Percentiles rank a stretch among this genome's conserved stretches.
phyloP scores from a whole-genome alignment of 1,140 invertebrate genomes.

The Drosophila melanica region DNA sequence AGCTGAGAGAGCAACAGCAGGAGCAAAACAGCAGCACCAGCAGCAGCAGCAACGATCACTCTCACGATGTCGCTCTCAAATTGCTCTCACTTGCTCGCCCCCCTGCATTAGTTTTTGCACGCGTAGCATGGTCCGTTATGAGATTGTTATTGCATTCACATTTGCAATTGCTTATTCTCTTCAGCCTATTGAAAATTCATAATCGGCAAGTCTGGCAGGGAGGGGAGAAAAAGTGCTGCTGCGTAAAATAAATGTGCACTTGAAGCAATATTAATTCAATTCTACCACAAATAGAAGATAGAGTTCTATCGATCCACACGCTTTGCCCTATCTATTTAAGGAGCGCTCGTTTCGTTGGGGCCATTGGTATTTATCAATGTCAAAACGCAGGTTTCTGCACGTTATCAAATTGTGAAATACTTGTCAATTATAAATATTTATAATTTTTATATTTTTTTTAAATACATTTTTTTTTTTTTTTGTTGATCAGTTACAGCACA shows the following conservation, averaged over 20 bases:
- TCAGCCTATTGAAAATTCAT: conserved; percentile 14
- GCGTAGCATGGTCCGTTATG: conserved; percentile 1
- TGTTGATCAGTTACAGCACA: conserved; percentile 13
- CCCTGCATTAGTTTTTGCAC: conserved; percentile 2
- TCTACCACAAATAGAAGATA: conserved; percentile 26
- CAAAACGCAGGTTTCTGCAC: background rate
- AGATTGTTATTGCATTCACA: conserved; percentile 10
- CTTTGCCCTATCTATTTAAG: background rate
- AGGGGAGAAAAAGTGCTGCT: conserved; percentile 24
- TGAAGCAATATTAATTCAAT: conserved; percentile 28
- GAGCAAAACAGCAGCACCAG: conserved; percentile 30
- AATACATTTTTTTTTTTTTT: conserved; percentile 8
- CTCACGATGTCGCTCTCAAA: conserved; percentile 17
- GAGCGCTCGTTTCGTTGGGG: background rate
- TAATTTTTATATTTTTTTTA: conserved; percentile 11
- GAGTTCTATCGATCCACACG: conserved; percentile 19
- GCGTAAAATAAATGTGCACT: conserved; percentile 43
- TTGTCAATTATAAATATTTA: conserved; percentile 19
- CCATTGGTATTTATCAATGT: conserved; percentile 12
- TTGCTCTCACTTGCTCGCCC: background rate
- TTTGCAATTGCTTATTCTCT: conserved; percentile 6
- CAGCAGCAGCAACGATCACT: conserved; percentile 22
- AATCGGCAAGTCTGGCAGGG: conserved; percentile 6
- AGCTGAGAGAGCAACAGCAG: conserved; percentile 15
- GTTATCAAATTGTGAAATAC: conserved; percentile 30